Base-by-base conservation (phyloP, 2,113 vertebrate species). In the Cygnus buccinator region DNA sequence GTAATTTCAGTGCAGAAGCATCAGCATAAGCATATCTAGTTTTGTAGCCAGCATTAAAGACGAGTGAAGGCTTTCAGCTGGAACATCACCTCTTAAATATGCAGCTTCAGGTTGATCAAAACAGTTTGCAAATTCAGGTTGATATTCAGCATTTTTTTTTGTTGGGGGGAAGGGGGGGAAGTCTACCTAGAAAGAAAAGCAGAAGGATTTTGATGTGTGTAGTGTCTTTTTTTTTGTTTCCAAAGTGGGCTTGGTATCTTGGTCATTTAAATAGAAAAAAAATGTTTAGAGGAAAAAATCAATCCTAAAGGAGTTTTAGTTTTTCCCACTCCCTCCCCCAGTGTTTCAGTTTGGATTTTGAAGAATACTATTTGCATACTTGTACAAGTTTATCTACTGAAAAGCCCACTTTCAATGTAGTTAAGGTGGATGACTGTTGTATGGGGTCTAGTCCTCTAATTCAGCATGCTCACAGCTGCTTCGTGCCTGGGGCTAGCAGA, bases 141-240 rank as follows among this genome's bases (percentile, higher is more conserved):
- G 76, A 23, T 65, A 61, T 23, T 86, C 94, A 92, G 76, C 67
- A 90, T 41, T 65, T 76, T 29, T 83, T 54, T 89, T 87, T 97
- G 78, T 74, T 89, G 94, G 63, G 90, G 50, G 39, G 48, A 13
- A 50, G 48, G 12, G 62, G 37, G 8, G 91, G 95, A 75, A 37
- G 67, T 95, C 74, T 97, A 97, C 96, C 96, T 97, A 91, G 93
- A 95, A 96, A 95, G 77, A 87, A 90, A 97, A 97, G 93, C 89
- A 97, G 87, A 96, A 84, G 44, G 35, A 21, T 90, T 94, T 93
- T 94, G 81, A 59, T 71, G 52, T 50, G 50, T 71, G 61, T 29
- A 25, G 5, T 11, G 20, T 59, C 2, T 37, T 62, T 33, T 21
- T 74, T 57, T 44, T 9, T 13, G 21, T 61, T 37, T 26, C 37